Conservation (phyloP, 2,888 invertebrate species). For the Hyposoter dolosus region DNA sequence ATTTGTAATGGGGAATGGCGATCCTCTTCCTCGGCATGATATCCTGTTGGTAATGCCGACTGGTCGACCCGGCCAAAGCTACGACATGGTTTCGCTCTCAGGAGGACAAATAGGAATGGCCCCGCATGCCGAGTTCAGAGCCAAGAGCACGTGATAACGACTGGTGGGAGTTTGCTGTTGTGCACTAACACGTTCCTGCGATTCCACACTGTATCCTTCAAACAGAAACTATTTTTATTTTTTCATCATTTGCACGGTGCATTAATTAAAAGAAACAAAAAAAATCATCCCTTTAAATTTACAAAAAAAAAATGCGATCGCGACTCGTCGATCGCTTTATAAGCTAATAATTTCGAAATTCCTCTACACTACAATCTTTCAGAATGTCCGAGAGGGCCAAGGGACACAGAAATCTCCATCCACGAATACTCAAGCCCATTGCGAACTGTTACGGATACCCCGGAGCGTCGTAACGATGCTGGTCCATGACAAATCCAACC, state of each 20-base stretch:
- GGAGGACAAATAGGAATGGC: slow-evolving; percentile 83
- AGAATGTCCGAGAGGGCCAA: not conserved
- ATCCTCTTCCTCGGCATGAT: slow-evolving; percentile 48
- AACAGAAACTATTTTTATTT: not conserved
- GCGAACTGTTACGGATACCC: slow-evolving; percentile 50
- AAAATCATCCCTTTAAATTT: too few relatives aligned
- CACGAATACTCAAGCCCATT: not conserved
- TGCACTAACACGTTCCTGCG: slow-evolving; percentile 53
- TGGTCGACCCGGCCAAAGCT: slow-evolving; percentile 79
- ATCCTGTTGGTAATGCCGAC: slow-evolving; percentile 38
- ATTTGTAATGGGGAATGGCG: slow-evolving; percentile 40
- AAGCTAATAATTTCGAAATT: not conserved
- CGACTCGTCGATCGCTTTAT: too few relatives aligned
- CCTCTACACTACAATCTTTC: not conserved
- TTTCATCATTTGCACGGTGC: not conserved
- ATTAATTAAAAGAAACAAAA: not conserved
- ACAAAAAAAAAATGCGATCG: too few relatives aligned
- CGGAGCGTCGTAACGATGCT: slow-evolving; percentile 23
- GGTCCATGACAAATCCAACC: not conserved
- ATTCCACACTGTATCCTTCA: not conserved
- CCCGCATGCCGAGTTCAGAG: slow-evolving; percentile 55
- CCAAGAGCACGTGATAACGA: slow-evolving; percentile 78
- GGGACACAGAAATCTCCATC: not conserved
- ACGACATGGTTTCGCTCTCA: slow-evolving; percentile 83
- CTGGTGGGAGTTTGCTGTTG: slow-evolving; percentile 78